Evolutionary conservation across 1,140 invertebrate species (phyloP), one percentile per base, ranked within the genome.

Genomic region (Manduca sexta): DNA sequence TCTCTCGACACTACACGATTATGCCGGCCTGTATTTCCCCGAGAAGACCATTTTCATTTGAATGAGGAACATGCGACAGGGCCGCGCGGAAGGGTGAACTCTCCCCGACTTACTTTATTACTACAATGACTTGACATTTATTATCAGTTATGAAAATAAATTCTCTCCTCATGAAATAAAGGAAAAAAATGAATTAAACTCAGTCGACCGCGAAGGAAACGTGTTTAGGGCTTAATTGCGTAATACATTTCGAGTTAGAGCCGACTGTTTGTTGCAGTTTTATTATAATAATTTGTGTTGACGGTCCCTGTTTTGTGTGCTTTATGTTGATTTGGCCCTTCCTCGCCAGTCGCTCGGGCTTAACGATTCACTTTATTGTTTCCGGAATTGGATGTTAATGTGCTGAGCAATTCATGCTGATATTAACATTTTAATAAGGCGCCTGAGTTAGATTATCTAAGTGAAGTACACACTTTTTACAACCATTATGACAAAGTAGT

Each of bases 71-170:
- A 49, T 35, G 47, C 47, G 44, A 45, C 51, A 18, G 12, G 12
- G 47, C 38, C 44, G 49, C 40, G 10, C 8, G 42, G 45, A 64
- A 68, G 61, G 65, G 65, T 64, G 51, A 50, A 48, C 40, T 16
- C 37, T 31, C 29, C 18, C 51, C 52, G 56, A 52, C 49, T 62
- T 64, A 61, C 54, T 72, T 77, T 80, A 80, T 80, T 72, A 74
- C 64, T 57, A 60, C 64, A 69, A 77, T 77, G 76, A 80, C 71
- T 71, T 66, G 71, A 72, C 74, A 64, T 77, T 77, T 80, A 77
- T 77, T 70, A 74, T 75, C 76, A 72, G 66, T 75, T 74, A 79
- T 74, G 73, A 74, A 79, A 74, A 79, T 74, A 76, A 71, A 76
- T 69, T 75, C 53, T 39, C 30, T 60, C 54, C 46, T 64, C 43